Conservation (phyloP, 2,888 invertebrate species). For the Eupsilia transversa region DNA sequence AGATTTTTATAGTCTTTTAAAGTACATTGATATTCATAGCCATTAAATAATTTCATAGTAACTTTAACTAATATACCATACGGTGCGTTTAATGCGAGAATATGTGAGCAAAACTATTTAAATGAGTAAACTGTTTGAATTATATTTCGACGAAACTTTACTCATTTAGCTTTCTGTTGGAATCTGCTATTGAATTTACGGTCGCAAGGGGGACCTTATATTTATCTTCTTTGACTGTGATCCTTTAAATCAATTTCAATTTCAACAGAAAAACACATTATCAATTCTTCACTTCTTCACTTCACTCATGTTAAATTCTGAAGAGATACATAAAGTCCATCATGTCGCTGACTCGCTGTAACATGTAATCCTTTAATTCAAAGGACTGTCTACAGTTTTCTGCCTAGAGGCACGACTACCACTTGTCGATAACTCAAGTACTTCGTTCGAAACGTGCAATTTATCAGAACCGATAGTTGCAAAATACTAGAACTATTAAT, state of each 20-base stretch:
- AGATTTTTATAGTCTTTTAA: conserved; percentile 65
- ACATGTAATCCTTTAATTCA: conserved; percentile 46
- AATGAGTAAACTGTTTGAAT: conserved; percentile 42
- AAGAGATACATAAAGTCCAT: conserved; percentile 1
- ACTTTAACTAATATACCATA: conserved; percentile 60
- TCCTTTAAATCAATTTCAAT: not conserved
- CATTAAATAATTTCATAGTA: conserved; percentile 62
- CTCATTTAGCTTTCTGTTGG: conserved; percentile 38
- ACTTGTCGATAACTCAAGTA: conserved; percentile 39
- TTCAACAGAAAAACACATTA: no score
- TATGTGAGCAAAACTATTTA: conserved; percentile 56
- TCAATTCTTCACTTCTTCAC: no score
- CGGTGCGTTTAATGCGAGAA: conserved; percentile 50
- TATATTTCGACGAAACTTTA: conserved; percentile 47
- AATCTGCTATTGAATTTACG: conserved; percentile 39
- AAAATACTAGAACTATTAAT: conserved; percentile 26
- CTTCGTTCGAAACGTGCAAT: conserved; percentile 43
- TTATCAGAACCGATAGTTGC: conserved; percentile 38
- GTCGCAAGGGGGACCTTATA: not conserved
- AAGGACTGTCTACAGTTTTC: conserved; percentile 29
- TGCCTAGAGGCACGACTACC: conserved; percentile 28
- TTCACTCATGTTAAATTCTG: conserved; percentile 8
- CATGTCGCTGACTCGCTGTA: not conserved
- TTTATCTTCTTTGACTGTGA: conserved; percentile 4
- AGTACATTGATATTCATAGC: conserved; percentile 68